A percentile compares a stretch with the other conserved stretches of the same genome.
These are phyloP conservation scores for Epicampocera succincta DNA, from an alignment of 2,888 invertebrate species.

Conservation along the genomic window DNA sequence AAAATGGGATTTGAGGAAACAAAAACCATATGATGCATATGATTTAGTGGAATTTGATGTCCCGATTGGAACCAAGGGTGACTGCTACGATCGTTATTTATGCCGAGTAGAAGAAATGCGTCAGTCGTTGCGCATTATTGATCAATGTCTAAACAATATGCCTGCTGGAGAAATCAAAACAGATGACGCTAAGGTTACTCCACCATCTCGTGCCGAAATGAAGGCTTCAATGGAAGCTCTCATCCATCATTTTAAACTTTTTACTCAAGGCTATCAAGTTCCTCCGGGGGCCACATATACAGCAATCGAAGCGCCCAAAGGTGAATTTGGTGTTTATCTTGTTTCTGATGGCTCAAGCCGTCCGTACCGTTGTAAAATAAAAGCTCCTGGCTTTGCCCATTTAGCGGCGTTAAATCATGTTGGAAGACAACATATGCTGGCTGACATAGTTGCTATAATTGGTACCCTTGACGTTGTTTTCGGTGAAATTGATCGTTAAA, in stretches of 20 bases:
- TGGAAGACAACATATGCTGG: conserved; percentile 93
- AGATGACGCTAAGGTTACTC: conserved; percentile 96
- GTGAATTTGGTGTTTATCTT: conserved; percentile 98
- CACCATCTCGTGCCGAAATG: conserved; percentile 97
- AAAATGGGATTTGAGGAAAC: conserved; percentile 98
- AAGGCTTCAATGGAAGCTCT: conserved; percentile 98
- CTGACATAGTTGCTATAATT: conserved; percentile 98
- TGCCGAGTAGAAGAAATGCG: conserved; percentile 97
- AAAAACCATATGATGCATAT: conserved; percentile 98
- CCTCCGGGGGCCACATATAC: conserved; percentile 98
- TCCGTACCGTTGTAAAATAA: conserved; percentile 97
- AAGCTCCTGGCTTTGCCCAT: conserved; percentile 93
- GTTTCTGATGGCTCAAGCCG: conserved; percentile 97
- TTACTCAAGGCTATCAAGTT: conserved; percentile 97
- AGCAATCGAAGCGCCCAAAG: conserved; percentile 98
- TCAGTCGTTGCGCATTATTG: conserved; percentile 95
- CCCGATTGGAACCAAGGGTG: conserved; percentile 96
- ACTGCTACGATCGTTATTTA: conserved; percentile 98
- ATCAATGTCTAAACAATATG: conserved; percentile 99
- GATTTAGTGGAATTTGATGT: conserved; percentile 97
- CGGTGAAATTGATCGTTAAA: conserved; percentile 89
- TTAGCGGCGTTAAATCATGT: conserved; percentile 94
- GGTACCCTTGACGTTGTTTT: conserved; percentile 96
- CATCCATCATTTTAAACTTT: conserved; percentile 99
- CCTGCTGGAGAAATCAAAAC: conserved; percentile 96